These are phyloP conservation scores for Euplagia quadripunctaria DNA, from an alignment of 2,888 invertebrate genomes.

Conservation along the genomic window DNA sequence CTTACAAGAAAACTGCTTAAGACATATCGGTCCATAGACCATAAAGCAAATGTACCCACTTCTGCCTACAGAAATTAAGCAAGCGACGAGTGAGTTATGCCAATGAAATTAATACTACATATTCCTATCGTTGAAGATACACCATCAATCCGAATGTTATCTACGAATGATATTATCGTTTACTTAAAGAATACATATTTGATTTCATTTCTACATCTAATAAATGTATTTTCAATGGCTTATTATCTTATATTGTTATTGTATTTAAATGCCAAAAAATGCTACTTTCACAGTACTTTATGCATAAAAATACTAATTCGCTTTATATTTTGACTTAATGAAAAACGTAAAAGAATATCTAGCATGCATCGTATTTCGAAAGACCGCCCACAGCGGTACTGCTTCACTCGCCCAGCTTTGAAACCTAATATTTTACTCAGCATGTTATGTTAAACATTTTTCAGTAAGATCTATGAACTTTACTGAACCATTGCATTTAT, in stretches of 20 bases:
- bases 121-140: not conserved
- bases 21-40: slow-evolving; percentile 29
- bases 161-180: not conserved
- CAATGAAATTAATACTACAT: not conserved
- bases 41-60: not conserved
- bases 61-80: not conserved
- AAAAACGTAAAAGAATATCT: slow-evolving; percentile 36
- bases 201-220: not conserved
- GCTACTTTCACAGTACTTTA: not conserved
- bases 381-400: slow-evolving; percentile 51
- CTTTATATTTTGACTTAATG: slow-evolving; percentile 38
- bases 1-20: slow-evolving; percentile 73
- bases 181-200: not conserved
- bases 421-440: slow-evolving; percentile 64
- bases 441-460: slow-evolving; percentile 57
- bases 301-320: not conserved
- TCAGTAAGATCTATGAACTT: slow-evolving; percentile 10
- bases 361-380: slow-evolving; percentile 31
- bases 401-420: slow-evolving; percentile 61
- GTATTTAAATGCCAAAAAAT: not conserved
- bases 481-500: not conserved
- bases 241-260: not conserved
- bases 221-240: too few relatives aligned
- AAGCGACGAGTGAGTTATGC: not conserved
- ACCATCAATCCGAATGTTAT: not conserved